These are phyloP conservation scores for Andrena chrysosceles DNA, from an alignment of 2,888 invertebrate species.

Conservation along the genomic window DNA sequence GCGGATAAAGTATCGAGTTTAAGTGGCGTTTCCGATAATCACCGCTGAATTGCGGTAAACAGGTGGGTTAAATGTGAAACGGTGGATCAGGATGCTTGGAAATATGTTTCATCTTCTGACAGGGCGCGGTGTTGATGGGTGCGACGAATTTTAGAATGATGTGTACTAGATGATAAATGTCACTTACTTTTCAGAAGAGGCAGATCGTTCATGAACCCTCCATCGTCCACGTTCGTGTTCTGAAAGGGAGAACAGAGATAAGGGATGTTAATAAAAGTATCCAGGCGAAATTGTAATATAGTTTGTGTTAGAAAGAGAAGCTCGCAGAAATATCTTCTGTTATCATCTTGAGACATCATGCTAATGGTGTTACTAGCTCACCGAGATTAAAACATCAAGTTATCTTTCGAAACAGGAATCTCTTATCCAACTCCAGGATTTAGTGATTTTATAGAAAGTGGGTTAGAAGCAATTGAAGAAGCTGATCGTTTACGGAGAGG, in stretches of 20 bases:
- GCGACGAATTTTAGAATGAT: neutral
- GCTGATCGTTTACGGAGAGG: no score
- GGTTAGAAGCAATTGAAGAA: no score
- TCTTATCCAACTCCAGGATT: no score
- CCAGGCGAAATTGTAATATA: neutral
- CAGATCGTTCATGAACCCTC: constrained; percentile 95
- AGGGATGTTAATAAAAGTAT: neutral
- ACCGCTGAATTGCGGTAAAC: neutral
- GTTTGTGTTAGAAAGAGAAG: neutral
- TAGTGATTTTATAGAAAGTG: no score
- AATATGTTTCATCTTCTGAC: neutral
- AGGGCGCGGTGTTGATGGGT: no score
- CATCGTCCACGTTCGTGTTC: constrained; percentile 94
- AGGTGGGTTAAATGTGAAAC: no score
- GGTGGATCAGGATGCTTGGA: neutral
- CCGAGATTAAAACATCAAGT: no score
- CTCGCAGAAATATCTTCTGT: neutral
- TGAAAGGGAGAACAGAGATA: constrained; percentile 79
- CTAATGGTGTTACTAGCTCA: no score
- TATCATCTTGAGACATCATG: neutral
- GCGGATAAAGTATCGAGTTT: constrained; percentile 11
- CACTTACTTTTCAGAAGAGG: constrained; percentile 95
- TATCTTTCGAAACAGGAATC: no score
- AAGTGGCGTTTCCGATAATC: constrained; percentile 4
- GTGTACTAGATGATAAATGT: neutral